Evolutionary conservation across 1,140 invertebrate genomes (phyloP), one percentile per base, ranked within the genome.

Genomic region (Cydia strobilella): DNA sequence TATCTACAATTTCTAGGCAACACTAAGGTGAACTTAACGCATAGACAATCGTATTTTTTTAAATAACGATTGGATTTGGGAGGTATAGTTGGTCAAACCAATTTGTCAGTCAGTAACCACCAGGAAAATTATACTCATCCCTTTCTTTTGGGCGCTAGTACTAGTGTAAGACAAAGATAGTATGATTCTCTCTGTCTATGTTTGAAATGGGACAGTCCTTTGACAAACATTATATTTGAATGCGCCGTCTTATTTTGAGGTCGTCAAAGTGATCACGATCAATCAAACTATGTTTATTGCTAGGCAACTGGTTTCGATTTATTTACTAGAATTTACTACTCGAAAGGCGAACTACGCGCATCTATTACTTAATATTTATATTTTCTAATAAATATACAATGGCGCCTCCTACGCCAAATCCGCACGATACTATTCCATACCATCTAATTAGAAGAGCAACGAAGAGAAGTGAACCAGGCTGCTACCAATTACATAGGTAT

Each of bases 401-500:
- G 90, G 86, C 88, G 7, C 72, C 54, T 74, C 27, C 42, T 4
- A 72, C 25, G n/a, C 23, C 62, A 18, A 90, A 86, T 81, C 76
- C 72, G 4, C 89, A 90, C 54, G 88, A 89, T 35, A 84, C 82
- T 5, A 86, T 90, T 31, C 83, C 83, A 39, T 92, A 92, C 73
- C 87, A 90, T 74, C 74, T 72, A 4, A 77, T 90, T 0, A 59
- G 65, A 4, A 85, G 81, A 77, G 90, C 65, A 10, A 69, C 65
- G 6, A 69, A 35, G 13, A 69, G 89, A 2, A 82, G 75, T 48
- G 84, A 90, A 25, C 84, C 85, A 0, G 89, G 90, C 0, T 92
- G 90, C 73, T 92, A 90, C 65, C 90, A 90, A 75, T 73, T 92
- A 51, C 90, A 92, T 75, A 90, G 84, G 90, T 90, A 82, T 15